Evolutionary conservation across 2,797 vertebrate species (phyloP).

Genomic region (Argya squamiceps): DNA sequence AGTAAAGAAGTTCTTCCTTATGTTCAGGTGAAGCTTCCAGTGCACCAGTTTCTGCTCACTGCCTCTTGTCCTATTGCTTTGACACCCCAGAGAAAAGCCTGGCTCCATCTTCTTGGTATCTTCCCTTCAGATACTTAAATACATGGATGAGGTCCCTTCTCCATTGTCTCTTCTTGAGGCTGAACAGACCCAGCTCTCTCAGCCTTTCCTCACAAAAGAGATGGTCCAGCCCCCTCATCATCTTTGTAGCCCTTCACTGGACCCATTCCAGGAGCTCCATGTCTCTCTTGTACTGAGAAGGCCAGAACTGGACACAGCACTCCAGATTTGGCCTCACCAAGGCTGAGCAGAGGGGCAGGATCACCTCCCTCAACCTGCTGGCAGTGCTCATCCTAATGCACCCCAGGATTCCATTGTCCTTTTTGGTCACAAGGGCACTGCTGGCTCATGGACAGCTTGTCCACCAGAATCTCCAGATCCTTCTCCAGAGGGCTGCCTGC

Average conservation of each 20-base stretch:
- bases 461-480: not conserved
- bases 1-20: not conserved
- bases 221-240: not conserved
- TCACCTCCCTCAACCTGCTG: not conserved
- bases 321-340: not conserved
- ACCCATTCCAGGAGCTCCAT: fast-evolving
- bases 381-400: not conserved
- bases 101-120: not conserved
- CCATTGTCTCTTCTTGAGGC: not conserved
- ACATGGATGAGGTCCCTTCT: not conserved
- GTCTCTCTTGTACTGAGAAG: not conserved
- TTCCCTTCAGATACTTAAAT: not conserved
- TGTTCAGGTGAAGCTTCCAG: not conserved
- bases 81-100: not conserved
- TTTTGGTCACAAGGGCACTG: not conserved
- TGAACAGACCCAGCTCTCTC: not conserved
- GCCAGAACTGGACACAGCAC: not conserved
- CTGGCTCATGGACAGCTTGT: not conserved
- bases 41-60: not conserved
- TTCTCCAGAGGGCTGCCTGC: not conserved
- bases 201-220: not conserved
- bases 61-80: not conserved
- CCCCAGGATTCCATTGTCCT: fast-evolving
- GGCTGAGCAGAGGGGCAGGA: not conserved
- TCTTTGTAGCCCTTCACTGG: fast-evolving